phyloP scores from a whole-genome alignment of 2,888 invertebrate species.

The Ptychoptera albimana region DNA sequence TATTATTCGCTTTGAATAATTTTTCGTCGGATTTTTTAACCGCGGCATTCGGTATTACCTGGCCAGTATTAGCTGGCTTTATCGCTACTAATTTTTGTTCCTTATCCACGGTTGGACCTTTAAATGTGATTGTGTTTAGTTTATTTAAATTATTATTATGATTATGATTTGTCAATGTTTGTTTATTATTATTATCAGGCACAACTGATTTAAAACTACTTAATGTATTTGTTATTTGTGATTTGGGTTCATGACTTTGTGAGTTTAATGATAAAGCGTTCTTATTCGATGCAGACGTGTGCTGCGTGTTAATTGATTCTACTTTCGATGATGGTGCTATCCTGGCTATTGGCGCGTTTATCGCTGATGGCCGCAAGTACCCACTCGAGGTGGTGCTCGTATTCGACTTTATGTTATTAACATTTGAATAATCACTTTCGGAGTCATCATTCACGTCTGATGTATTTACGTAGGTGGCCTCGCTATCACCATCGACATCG shows the following conservation, averaged over 20 bases:
- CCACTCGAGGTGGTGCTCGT: slow-evolving; percentile 52
- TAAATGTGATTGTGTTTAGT: background rate
- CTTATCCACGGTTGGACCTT: background rate
- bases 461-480: slow-evolving; percentile 44
- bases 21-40: no score
- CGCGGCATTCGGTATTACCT: no score
- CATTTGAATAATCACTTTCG: slow-evolving; percentile 47
- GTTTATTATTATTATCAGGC: slow-evolving; percentile 1
- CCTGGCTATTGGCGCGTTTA: slow-evolving; percentile 43
- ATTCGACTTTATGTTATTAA: slow-evolving; percentile 31
- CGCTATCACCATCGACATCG: slow-evolving; percentile 16
- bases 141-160: slow-evolving; percentile 2
- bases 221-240: background rate
- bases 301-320: slow-evolving; percentile 16
- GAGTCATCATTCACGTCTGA: slow-evolving; percentile 38
- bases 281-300: background rate
- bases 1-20: background rate
- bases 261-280: background rate
- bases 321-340: slow-evolving; percentile 28
- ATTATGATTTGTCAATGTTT: slow-evolving; percentile 1
- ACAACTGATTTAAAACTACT: slow-evolving; percentile 13
- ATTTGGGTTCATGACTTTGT: no score
- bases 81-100: background rate
- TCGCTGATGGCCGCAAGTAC: slow-evolving; percentile 54
- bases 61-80: background rate